A percentile compares a stretch with the other conserved stretches of the same genome.
Evolutionary conservation across 2,113 vertebrate genomes (phyloP).

Genomic region (Emydocephalus ijimae): DNA sequence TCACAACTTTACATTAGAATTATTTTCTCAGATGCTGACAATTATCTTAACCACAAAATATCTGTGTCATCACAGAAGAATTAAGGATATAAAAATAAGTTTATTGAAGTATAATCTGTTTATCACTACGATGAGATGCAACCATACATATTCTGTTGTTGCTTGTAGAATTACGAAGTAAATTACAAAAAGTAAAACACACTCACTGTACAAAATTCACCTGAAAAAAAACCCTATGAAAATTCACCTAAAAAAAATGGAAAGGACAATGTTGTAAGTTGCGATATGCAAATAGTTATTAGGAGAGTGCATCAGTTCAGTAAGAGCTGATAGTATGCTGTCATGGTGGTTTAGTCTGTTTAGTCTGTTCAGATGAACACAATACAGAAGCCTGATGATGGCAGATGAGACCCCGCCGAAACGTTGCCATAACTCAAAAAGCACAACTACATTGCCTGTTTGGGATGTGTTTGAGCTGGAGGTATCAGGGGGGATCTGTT

Average conservation of each 20-base stretch:
- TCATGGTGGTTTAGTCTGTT: not conserved
- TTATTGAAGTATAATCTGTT: not conserved
- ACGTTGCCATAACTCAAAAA: no score
- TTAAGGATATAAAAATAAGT: not conserved
- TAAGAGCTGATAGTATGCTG: not conserved
- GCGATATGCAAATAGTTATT: not conserved
- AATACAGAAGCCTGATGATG: no score
- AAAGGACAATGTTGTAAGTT: not conserved
- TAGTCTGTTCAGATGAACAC: no score
- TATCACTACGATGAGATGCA: not conserved
- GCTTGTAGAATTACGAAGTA: not conserved
- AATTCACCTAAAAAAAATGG: not conserved
- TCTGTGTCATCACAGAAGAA: not conserved
- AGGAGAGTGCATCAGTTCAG: not conserved
- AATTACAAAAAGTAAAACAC: not conserved
- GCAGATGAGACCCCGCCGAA: no score
- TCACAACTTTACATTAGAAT: not conserved
- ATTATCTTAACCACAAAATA: not conserved
- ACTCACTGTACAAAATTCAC: not conserved
- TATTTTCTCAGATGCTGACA: not conserved
- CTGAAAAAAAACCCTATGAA: not conserved
- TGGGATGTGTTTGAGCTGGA: no score
- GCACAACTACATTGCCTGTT: no score
- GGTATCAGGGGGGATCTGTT: no score
- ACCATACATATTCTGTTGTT: not conserved